A percentile compares a stretch with the other conserved stretches of the same genome.
Evolutionary conservation across 2,113 vertebrate species (phyloP).

Genomic region (Trichomycterus rosablanca): DNA sequence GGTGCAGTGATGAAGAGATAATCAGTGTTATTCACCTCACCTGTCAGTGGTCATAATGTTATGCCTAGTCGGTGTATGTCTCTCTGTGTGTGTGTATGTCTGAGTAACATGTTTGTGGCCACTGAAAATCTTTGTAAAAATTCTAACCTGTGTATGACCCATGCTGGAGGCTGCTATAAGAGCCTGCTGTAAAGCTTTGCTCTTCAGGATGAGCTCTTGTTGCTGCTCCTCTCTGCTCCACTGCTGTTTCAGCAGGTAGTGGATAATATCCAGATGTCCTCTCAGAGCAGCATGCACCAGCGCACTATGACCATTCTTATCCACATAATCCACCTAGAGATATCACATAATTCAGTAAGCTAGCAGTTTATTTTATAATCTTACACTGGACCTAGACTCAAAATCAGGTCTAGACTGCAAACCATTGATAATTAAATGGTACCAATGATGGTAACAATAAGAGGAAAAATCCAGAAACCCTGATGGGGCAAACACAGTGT

Average conservation of each 20-base stretch:
- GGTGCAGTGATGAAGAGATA: too few relatives aligned
- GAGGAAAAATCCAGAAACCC: too few relatives aligned
- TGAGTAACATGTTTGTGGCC: neutral
- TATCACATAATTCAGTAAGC: neutral
- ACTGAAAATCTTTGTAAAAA: conserved; percentile 5
- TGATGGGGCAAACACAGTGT: too few relatives aligned
- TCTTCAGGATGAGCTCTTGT: conserved; percentile 70
- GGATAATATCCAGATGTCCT: conserved; percentile 82
- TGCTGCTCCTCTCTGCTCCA: conserved; percentile 71
- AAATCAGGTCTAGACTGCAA: too few relatives aligned
- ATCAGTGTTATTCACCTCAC: too few relatives aligned
- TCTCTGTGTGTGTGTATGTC: conserved; percentile 10
- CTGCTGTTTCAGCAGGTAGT: conserved; percentile 74
- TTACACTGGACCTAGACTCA: too few relatives aligned
- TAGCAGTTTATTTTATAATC: too few relatives aligned
- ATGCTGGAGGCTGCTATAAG: conserved; percentile 90
- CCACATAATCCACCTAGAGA: conserved; percentile 80
- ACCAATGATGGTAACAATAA: too few relatives aligned
- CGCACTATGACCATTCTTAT: conserved; percentile 93
- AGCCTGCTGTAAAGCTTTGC: conserved; percentile 85
- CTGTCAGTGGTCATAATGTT: too few relatives aligned
- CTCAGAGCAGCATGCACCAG: conserved; percentile 87
- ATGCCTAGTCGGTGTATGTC: neutral
- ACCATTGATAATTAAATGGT: too few relatives aligned
- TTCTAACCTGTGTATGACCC: conserved; percentile 85